Evolutionary conservation across 2,888 invertebrate genomes (phyloP).

Genomic region (Pseudococcus viburni): DNA sequence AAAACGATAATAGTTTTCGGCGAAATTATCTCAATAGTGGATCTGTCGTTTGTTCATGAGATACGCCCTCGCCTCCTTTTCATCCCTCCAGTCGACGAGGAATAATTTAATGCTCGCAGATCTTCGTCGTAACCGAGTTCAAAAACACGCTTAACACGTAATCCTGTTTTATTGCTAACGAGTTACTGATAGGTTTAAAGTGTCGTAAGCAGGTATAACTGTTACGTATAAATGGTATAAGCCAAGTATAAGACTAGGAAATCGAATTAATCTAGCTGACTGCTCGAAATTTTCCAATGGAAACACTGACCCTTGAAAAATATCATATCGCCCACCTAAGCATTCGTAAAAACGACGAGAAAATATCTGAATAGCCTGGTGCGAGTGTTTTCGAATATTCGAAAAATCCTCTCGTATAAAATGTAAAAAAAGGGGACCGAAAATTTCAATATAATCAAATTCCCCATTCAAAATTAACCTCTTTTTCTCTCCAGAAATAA

Average conservation of each 20-base stretch:
- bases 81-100: background rate
- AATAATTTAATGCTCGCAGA: conserved; percentile 9
- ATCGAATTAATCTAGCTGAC: conserved; percentile 7
- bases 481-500: background rate
- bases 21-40: conserved; percentile 22
- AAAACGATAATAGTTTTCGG: background rate
- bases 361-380: background rate
- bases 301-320: no score
- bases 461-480: background rate
- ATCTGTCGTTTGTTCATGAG: conserved; percentile 35
- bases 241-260: background rate
- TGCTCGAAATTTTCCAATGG: background rate
- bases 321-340: no score
- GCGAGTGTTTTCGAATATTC: background rate
- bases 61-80: background rate
- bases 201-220: conserved; percentile 16
- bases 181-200: background rate
- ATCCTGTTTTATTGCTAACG: conserved; percentile 18
- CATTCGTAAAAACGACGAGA: no score
- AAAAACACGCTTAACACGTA: conserved; percentile 32
- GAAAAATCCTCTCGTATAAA: background rate
- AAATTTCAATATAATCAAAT: background rate
- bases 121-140: conserved; percentile 14
- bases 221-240: background rate
- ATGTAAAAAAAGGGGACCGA: background rate